phyloP scores from a whole-genome alignment of 1,140 invertebrate genomes.

The Solenopsis invicta region DNA sequence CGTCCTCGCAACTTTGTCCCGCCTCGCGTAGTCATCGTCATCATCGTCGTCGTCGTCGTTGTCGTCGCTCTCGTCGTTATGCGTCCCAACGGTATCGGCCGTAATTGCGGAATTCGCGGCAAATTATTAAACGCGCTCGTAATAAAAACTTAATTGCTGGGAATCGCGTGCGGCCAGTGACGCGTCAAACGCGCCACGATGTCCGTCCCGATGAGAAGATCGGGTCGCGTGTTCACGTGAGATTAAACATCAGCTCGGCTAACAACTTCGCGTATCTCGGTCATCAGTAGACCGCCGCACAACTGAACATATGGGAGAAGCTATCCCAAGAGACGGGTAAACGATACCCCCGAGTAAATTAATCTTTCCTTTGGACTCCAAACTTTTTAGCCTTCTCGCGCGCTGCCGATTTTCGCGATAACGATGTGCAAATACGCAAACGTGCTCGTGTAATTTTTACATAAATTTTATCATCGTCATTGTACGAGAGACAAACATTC shows the following conservation, averaged over 20 bases:
- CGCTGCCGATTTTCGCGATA: not conserved
- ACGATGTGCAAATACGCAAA: not conserved
- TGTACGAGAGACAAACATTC: not conserved
- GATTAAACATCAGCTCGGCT: slow-evolving; percentile 56
- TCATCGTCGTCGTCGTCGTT: not conserved
- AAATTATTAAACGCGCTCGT: slow-evolving; percentile 56
- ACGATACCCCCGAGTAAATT: slow-evolving; percentile 40
- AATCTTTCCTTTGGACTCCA: not conserved
- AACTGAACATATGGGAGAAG: slow-evolving; percentile 1
- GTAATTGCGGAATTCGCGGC: slow-evolving; percentile 28
- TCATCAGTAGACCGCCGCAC: slow-evolving; percentile 27
- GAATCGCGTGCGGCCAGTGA: slow-evolving; percentile 38
- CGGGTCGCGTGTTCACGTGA: slow-evolving; percentile 50
- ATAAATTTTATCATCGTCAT: not conserved
- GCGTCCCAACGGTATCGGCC: not conserved
- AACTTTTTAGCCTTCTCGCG: not conserved
- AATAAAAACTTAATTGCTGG: slow-evolving; percentile 42
- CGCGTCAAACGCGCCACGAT: slow-evolving; percentile 7
- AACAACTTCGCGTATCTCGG: slow-evolving; percentile 47
- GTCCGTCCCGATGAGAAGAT: not conserved
- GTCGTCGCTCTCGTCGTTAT: not conserved
- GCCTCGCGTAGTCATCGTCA: not conserved
- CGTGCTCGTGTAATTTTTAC: not conserved
- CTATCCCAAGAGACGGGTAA: slow-evolving; percentile 6
- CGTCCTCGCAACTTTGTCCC: slow-evolving; percentile 54